These are phyloP conservation scores for Phylloscopus whistleri DNA, from an alignment of 2,113 vertebrate species.

Conservation along the genomic window DNA sequence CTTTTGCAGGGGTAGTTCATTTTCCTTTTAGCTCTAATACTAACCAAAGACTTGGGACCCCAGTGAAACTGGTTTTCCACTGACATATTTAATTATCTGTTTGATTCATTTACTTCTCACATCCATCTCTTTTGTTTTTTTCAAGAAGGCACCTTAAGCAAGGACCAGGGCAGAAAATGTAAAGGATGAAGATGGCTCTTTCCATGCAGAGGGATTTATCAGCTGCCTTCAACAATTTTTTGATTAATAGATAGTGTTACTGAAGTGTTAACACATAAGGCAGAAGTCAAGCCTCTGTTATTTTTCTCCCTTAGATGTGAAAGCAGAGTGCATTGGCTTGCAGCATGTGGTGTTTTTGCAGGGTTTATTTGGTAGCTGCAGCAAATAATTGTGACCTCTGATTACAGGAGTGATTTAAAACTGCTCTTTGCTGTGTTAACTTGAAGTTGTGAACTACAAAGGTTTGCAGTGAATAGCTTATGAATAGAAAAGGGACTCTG, in stretches of 20 bases:
- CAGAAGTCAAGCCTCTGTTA: conserved; percentile 16
- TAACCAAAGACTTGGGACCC: neutral
- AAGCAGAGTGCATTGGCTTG: neutral
- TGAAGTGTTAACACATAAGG: conserved; percentile 16
- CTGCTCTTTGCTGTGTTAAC: conserved; percentile 48
- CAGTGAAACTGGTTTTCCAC: neutral
- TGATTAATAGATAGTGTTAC: conserved; percentile 16
- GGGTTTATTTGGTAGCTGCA: neutral
- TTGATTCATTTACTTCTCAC: conserved; percentile 55
- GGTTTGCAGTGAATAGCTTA: conserved; percentile 31
- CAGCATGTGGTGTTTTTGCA: neutral
- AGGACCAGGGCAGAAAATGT: neutral
- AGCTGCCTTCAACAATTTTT: neutral
- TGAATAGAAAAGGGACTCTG: conserved; percentile 41
- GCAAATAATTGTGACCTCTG: conserved; percentile 41
- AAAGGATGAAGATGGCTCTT: neutral
- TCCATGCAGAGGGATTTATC: neutral
- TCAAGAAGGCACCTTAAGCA: neutral
- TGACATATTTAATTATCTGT: conserved; percentile 18
- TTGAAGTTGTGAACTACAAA: conserved; percentile 44
- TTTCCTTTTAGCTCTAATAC: neutral
- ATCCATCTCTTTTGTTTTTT: conserved; percentile 51
- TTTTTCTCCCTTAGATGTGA: conserved; percentile 11
- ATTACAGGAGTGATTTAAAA: conserved; percentile 36
- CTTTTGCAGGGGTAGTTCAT: neutral